Conservation (phyloP, 1,140 invertebrate species). For the Sycophila sp. region DNA sequence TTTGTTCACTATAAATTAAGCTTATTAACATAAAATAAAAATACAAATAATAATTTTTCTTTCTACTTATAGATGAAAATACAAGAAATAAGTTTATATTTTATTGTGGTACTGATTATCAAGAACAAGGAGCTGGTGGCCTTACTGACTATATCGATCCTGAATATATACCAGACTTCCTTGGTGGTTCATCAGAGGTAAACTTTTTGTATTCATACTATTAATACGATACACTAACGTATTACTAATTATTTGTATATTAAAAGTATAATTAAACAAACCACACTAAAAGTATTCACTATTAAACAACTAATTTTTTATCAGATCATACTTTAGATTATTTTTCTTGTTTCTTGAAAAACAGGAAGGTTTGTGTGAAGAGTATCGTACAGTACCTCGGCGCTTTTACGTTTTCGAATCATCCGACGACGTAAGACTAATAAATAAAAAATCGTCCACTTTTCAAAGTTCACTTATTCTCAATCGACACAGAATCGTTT, state of each 20-base stretch:
- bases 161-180: conserved; percentile 90
- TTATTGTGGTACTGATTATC: conserved; percentile 89
- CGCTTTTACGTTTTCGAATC: conserved; percentile 63
- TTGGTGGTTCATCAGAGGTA: conserved; percentile 90
- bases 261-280: not conserved
- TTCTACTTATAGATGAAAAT: conserved; percentile 81
- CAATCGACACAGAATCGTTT: conserved; percentile 14
- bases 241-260: not conserved
- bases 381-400: conserved; percentile 61
- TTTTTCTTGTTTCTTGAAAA: conserved; percentile 50
- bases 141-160: conserved; percentile 87
- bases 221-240: not conserved
- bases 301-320: too few relatives aligned
- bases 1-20: not conserved
- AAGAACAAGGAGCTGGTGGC: conserved; percentile 76
- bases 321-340: conserved; percentile 34
- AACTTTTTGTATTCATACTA: conserved; percentile 37
- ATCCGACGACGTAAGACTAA: conserved; percentile 60
- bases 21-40: too few relatives aligned
- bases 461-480: conserved; percentile 18
- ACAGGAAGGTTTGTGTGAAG: conserved; percentile 60
- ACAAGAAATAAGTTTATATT: conserved; percentile 95
- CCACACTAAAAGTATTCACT: too few relatives aligned
- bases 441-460: not conserved
- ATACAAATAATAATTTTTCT: conserved; percentile 15